A percentile compares a stretch with the other conserved stretches of the same genome.
phyloP scores from a whole-genome alignment of 1,140 invertebrate genomes.

The Philaenus spumarius region DNA sequence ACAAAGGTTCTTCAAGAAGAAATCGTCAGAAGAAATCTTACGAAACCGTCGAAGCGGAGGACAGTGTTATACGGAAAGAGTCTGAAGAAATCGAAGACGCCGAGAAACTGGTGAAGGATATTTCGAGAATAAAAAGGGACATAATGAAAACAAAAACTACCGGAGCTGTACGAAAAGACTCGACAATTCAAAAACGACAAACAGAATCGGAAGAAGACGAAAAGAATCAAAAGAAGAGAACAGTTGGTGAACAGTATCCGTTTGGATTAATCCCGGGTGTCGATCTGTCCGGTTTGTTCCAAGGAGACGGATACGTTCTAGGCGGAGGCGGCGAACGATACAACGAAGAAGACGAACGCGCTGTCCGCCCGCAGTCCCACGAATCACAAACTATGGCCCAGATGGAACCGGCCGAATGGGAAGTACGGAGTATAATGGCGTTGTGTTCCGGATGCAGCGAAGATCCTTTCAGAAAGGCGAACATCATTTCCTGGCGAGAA shows the following conservation, averaged over 20 bases:
- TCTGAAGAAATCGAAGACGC: not conserved
- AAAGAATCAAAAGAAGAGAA: constrained; percentile 51
- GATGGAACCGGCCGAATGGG: constrained; percentile 72
- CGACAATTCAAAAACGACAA: not conserved
- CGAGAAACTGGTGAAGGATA: not conserved
- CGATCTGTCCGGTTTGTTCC: constrained; percentile 17
- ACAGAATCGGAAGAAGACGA: constrained; percentile 23
- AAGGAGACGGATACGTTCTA: constrained; percentile 17
- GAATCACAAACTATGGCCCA: constrained; percentile 45
- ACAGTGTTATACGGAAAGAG: not conserved
- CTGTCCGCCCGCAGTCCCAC: not conserved
- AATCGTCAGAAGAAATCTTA: constrained; percentile 27
- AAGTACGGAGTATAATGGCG: constrained; percentile 68
- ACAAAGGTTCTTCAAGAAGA: constrained; percentile 39
- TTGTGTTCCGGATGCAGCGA: constrained; percentile 62
- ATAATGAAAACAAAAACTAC: constrained; percentile 8
- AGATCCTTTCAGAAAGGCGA: constrained; percentile 69
- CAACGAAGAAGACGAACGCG: not conserved
- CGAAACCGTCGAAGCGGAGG: not conserved
- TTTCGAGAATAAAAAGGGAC: constrained; percentile 12
- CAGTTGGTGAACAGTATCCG: constrained; percentile 5
- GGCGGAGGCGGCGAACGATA: constrained; percentile 14
- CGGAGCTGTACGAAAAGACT: not conserved
- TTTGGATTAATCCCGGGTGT: constrained; percentile 16
- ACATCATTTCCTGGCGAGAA: constrained; percentile 65